Base-by-base conservation (phyloP, 2,888 invertebrate species). In the Diaperis boleti region DNA sequence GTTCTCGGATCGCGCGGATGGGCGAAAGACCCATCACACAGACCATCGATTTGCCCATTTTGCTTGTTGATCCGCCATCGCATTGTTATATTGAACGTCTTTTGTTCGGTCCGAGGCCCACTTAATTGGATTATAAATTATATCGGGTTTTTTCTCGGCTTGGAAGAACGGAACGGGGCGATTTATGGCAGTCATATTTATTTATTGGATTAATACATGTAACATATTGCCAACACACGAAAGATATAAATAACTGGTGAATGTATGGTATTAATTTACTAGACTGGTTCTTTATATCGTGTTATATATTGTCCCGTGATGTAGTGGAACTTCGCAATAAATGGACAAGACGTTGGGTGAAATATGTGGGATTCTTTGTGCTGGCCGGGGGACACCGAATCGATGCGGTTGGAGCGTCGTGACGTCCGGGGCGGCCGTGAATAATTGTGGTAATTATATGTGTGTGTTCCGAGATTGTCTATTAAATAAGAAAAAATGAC, bases 151-250 rank as follows among this genome's bases (percentile, higher is more conserved):
- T 78, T 76, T 75, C 74, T 72, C 66, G 62, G 61, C 54, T 59
- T 47, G 72, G 74, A 74, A 71, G 77, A 74, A 73, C 75, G 73
- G 71, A 74, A 67, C 74, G 55, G 70, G 70, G 76, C 79, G 79
- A 82, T 82, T 81, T 82, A 82, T 82, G 78, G 78, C 79, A 76
- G 77, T 80, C 81, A 79, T 81, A 81, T 82, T 82, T 82, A 82
- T 82, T 82, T 82, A 82, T 82, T 82, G 82, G 82, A 81, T 82
- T 82, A 82, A 82, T 82, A 81, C 81, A 80, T 81, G 81, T 82
- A 82, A 81, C 81, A 80, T 82, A 82, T 81, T 81, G 80, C 79
- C 80, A 79, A 81, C 80, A 81, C 81, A 81, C 80, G 79, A 80
- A 76, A 78, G 80, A 75, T 79, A 81, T 81, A 81, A 81, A 81